Percentiles rank a stretch among this genome's conserved stretches.
Evolutionary conservation across 2,113 vertebrate species (phyloP).

Genomic region (Vombatus ursinus): DNA sequence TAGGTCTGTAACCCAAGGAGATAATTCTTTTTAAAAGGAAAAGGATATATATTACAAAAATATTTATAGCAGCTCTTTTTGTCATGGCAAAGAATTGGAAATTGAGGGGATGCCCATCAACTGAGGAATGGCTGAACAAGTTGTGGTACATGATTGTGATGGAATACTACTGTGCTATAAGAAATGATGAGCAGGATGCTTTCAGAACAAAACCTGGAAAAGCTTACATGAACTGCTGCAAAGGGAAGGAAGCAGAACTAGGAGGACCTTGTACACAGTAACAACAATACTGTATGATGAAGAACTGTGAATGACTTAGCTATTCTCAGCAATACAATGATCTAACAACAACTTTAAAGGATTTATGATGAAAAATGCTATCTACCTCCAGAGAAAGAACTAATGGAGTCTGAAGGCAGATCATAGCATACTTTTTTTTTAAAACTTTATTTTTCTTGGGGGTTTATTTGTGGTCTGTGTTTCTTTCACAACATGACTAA

Average conservation of each 20-base stretch:
- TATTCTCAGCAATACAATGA: not conserved
- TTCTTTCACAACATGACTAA: not conserved
- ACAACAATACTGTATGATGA: not conserved
- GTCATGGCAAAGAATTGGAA: not conserved
- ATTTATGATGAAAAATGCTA: not conserved
- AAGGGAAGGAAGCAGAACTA: not conserved
- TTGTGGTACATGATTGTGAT: not conserved
- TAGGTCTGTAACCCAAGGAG: not conserved
- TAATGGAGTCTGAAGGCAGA: not conserved
- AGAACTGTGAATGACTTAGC: not conserved
- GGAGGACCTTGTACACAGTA: not conserved
- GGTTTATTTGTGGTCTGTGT: not conserved
- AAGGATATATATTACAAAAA: not conserved
- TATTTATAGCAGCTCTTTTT: not conserved
- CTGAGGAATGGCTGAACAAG: not conserved
- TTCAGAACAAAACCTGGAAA: not conserved
- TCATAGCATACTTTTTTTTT: not conserved
- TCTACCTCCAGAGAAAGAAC: not conserved
- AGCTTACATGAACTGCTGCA: not conserved
- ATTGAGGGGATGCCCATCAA: not conserved
- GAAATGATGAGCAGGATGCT: not conserved
- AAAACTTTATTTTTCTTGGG: not conserved
- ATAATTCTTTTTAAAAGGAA: not conserved
- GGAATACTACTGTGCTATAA: not conserved
- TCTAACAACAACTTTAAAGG: not conserved